Base-by-base conservation (phyloP, 2,888 invertebrate genomes). In the Ophion obscuratus region DNA sequence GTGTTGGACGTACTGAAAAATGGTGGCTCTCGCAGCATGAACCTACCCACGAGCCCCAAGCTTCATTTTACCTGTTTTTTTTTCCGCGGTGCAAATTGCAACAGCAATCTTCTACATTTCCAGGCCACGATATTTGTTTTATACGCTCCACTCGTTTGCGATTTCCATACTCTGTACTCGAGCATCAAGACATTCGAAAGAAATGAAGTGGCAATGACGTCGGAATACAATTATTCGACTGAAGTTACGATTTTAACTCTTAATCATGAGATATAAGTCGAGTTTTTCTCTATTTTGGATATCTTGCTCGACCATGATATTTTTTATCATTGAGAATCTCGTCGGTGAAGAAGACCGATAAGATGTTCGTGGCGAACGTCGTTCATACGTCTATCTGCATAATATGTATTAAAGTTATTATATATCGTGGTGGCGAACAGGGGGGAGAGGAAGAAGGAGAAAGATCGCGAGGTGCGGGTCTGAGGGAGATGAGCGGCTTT, bases 321-420 rank as follows among this genome's bases (percentile, higher is more conserved):
- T 84, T 68, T 59, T 77, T 81, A 70, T 79, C 64, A 84, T 73
- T 83, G 77, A 83, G 76, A 87, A 86, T 85, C 74, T 62, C 70
- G 74, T 77, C 82, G 78, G 71, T 47, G 66, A 59, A n/a, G 73
- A 62, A 85, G 73, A 68, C 66, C 74, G 78, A 84, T 68, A 83
- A 74, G 76, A 81, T n/a, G 76, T 86, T 84, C 83, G 70, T 81
- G 84, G 77, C 67, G 84, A 67, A 61, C 53, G 53, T 74, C 70
- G 20, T 74, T 14, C 53, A 59, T 70, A 64, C 71, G 57, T 31
- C 66, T 47, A 90, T 91, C 89, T 92, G 90, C 92, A 93, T 93
- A 93, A 93, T 93, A 91, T 89, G 90, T 88, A 89, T 90, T 92
- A 92, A 93, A 91, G 91, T 92, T 92, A 93, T 93, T 91, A 86